phyloP scores from a whole-genome alignment of 2,113 vertebrate genomes.

The Melanotaenia duboulayi region DNA sequence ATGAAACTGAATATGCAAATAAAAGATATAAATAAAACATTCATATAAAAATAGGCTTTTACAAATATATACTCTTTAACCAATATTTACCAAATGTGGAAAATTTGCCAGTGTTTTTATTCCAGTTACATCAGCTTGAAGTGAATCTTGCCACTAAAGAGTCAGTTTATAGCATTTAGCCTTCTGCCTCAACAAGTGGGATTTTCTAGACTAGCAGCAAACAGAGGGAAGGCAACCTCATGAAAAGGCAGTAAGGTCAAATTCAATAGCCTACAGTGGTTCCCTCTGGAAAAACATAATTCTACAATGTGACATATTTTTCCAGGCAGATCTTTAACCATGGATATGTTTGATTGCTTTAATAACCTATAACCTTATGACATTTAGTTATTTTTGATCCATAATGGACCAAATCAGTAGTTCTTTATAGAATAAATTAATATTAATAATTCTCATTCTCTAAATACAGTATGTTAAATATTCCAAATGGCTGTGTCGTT shows the following conservation, averaged over 20 bases:
- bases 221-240: slow-evolving; percentile 81
- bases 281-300: slow-evolving; percentile 62
- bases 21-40: slow-evolving; percentile 97
- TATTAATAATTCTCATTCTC: slow-evolving; percentile 90
- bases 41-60: slow-evolving; percentile 99
- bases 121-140: slow-evolving; percentile 71
- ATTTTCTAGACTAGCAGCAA: slow-evolving; percentile 96
- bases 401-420: slow-evolving; percentile 80
- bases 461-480: slow-evolving; percentile 97
- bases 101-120: slow-evolving; percentile 85
- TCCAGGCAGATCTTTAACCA: slow-evolving; percentile 61
- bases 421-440: slow-evolving; percentile 97
- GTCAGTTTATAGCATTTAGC: slow-evolving; percentile 52
- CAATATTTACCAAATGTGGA: slow-evolving; percentile 88
- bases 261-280: slow-evolving; percentile 83
- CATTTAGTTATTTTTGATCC: slow-evolving; percentile 82
- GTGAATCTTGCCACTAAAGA: slow-evolving; percentile 54
- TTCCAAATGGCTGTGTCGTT: slow-evolving; percentile 75
- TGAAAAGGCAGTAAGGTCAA: slow-evolving; percentile 61
- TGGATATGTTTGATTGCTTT: slow-evolving; percentile 46
- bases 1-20: slow-evolving; percentile 78
- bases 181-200: slow-evolving; percentile 76
- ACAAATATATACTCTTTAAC: slow-evolving; percentile 97
- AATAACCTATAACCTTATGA: slow-evolving; percentile 63
- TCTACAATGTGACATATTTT: slow-evolving; percentile 41